A percentile compares a stretch with the other conserved stretches of the same genome.
These are phyloP conservation scores for Dorcus hopei DNA, from an alignment of 2,888 invertebrate genomes.

Conservation along the genomic window DNA sequence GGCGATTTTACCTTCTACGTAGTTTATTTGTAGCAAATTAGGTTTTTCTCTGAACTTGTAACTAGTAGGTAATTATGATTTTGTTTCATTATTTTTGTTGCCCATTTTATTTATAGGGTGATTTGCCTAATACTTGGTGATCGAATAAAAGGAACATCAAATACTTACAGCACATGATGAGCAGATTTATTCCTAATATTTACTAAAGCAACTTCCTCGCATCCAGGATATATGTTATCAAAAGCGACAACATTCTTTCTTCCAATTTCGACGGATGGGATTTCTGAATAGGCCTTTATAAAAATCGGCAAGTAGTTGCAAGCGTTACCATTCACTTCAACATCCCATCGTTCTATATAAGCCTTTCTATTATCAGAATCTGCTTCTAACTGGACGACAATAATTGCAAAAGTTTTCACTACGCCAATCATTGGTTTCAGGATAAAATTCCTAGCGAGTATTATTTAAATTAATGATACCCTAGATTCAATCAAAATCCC, in stretches of 20 bases:
- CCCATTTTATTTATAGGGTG: too few relatives aligned
- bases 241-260: slow-evolving; percentile 41
- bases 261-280: slow-evolving; percentile 41
- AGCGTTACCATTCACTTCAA: slow-evolving; percentile 46
- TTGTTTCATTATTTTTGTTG: too few relatives aligned
- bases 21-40: slow-evolving; percentile 1
- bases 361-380: slow-evolving; percentile 31
- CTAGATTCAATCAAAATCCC: too few relatives aligned
- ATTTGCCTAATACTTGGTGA: too few relatives aligned
- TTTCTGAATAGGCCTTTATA: slow-evolving; percentile 46
- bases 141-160: too few relatives aligned
- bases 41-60: slow-evolving; percentile 4
- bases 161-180: slow-evolving; percentile 43
- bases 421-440: slow-evolving; percentile 50
- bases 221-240: slow-evolving; percentile 42
- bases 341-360: slow-evolving; percentile 49
- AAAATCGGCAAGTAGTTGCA: slow-evolving; percentile 40
- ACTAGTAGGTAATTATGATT: not conserved
- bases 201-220: slow-evolving; percentile 36
- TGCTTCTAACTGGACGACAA: slow-evolving; percentile 44
- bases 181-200: slow-evolving; percentile 45
- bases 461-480: too few relatives aligned
- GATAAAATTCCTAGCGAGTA: slow-evolving; percentile 37
- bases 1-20: slow-evolving; percentile 6
- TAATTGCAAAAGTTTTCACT: slow-evolving; percentile 43